Evolutionary conservation across 2,888 invertebrate species (phyloP).

Genomic region (Hirtodrosophila cameraria): DNA sequence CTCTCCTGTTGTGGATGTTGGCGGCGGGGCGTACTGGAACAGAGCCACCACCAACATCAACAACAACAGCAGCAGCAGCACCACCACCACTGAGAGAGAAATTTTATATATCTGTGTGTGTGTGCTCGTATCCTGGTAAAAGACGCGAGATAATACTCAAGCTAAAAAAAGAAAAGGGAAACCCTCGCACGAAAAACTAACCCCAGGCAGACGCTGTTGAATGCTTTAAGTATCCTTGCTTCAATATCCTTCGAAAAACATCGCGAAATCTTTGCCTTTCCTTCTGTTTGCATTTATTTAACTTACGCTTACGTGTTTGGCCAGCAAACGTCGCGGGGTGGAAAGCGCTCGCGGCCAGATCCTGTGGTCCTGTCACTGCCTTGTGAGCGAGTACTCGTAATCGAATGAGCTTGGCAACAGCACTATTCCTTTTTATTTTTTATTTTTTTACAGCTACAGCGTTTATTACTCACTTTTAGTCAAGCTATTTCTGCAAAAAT

Average conservation of each 20-base stretch:
- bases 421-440: slow-evolving; percentile 10
- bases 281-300: slow-evolving; percentile 53
- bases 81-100: slow-evolving; percentile 19
- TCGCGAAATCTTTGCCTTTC: slow-evolving; percentile 49
- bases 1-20: slow-evolving; percentile 52
- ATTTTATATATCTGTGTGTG: not conserved
- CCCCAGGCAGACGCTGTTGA: slow-evolving; percentile 49
- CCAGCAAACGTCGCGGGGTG: slow-evolving; percentile 77
- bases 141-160: slow-evolving; percentile 45
- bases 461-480: slow-evolving; percentile 39
- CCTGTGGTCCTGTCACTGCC: slow-evolving; percentile 20
- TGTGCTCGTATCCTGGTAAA: slow-evolving; percentile 28
- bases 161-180: slow-evolving; percentile 30
- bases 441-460: slow-evolving; percentile 23
- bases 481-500: slow-evolving; percentile 15
- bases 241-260: slow-evolving; percentile 29
- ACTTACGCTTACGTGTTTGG: slow-evolving; percentile 66
- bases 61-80: slow-evolving; percentile 23
- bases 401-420: slow-evolving; percentile 52
- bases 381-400: slow-evolving; percentile 40
- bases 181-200: slow-evolving; percentile 50
- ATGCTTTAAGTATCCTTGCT: slow-evolving; percentile 11
- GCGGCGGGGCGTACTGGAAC: slow-evolving; percentile 39
- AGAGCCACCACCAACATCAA: slow-evolving; percentile 36
- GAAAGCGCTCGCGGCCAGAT: slow-evolving; percentile 60